Base-by-base conservation (phyloP, 2,888 invertebrate genomes). In the Pseudococcus jackbeardsleyi region DNA sequence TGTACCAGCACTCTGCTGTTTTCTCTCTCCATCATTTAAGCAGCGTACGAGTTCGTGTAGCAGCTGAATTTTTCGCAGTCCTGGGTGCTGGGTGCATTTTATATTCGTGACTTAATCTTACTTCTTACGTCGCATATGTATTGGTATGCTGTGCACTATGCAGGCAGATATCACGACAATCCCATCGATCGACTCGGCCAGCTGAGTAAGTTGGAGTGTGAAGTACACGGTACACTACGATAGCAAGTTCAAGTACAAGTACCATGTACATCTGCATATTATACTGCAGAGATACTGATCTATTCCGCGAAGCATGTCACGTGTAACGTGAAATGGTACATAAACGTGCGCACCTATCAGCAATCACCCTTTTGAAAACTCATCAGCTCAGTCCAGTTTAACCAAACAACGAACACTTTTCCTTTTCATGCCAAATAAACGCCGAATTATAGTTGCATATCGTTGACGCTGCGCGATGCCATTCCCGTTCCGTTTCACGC, bases 361-460 rank as follows among this genome's bases (percentile, higher is more conserved):
- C 19, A 19, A 50, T 19, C 26, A 3, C 26, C 26, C 26, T 33
- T 33, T 33, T 33, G 26, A 33, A 33, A 33, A 33, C 1, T 33
- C 3, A 33, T 33, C 26, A 33, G 26, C 26, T 33, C 26, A 59
- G 59, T 59, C 59, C 59, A 59, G n/a, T 59, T 19, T 59, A 59
- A 59, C n/a, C 59, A n/a, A 59, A 54, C 54, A 54, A 54, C 54
- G 17, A 64, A 72, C 68, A 72, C 68, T 72, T 72, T 72, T 72
- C 68, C 68, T 72, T 72, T 72, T 72, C 15, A 72, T 33, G 68
- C 68, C 33, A 72, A 72, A 72, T 72, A 72, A 72, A 72, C 68
- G 68, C 68, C 26, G 68, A 59, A 59, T 59, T 59, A 59, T 11
- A 19, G 5, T 59, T 59, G 59, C 59, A 19, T 59, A 19, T 59